Percentiles rank a stretch among this genome's conserved stretches.
Conservation (phyloP, 2,113 vertebrate genomes). For the Excalfactoria chinensis region DNA sequence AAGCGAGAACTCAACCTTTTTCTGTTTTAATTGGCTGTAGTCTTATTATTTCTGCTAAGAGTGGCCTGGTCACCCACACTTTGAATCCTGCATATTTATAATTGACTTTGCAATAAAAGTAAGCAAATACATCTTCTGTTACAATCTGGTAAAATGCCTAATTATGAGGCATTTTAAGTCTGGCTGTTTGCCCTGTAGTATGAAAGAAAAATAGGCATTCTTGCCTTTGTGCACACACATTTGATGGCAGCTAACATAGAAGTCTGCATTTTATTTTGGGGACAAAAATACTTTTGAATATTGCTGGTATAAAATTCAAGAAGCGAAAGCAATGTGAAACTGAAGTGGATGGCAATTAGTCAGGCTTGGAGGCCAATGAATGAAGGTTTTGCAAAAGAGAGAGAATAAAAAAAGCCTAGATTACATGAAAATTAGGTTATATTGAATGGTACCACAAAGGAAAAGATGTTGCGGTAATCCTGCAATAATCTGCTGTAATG, state of each 20-base stretch:
- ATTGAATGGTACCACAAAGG: not conserved
- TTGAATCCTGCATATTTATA: slow-evolving; percentile 44
- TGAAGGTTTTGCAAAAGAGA: not conserved
- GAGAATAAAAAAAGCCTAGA: not conserved
- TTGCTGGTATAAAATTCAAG: slow-evolving; percentile 49
- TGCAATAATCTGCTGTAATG: slow-evolving; percentile 30
- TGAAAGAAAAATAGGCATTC: not conserved
- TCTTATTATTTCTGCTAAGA: slow-evolving; percentile 29
- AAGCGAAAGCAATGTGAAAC: slow-evolving; percentile 41
- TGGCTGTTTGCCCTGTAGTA: not conserved
- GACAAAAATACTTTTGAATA: slow-evolving; percentile 3
- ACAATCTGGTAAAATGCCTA: not conserved
- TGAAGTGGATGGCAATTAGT: not conserved
- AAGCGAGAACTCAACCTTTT: slow-evolving; percentile 46
- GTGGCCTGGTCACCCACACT: slow-evolving; percentile 15
- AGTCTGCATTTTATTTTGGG: slow-evolving; percentile 22
- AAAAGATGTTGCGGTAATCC: slow-evolving; percentile 16
- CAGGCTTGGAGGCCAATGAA: not conserved
- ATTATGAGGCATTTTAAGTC: slow-evolving; percentile 34
- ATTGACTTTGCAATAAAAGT: slow-evolving; percentile 27
- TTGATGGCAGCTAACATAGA: slow-evolving; percentile 39
- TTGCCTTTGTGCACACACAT: not conserved
- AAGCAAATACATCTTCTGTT: slow-evolving; percentile 36
- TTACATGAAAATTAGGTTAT: slow-evolving; percentile 39
- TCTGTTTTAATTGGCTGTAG: slow-evolving; percentile 39